phyloP scores from a whole-genome alignment of 2,888 invertebrate species.

The Dasypolia templi region DNA sequence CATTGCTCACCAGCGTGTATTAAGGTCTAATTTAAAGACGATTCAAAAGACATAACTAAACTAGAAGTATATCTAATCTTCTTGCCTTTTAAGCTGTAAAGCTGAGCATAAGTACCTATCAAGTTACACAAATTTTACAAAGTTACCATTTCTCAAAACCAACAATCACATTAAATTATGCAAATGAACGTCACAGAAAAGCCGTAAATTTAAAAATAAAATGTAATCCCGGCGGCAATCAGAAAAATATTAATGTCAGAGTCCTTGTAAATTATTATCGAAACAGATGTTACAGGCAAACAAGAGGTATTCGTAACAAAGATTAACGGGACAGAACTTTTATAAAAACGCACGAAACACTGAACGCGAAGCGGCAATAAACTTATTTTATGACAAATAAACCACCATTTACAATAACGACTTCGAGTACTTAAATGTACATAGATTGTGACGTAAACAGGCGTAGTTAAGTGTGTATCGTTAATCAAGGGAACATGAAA shows the following conservation, averaged over 20 bases:
- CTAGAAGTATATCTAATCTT: not conserved
- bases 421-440: constrained; percentile 59
- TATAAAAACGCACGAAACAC: constrained; percentile 68
- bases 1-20: not conserved
- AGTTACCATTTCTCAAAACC: constrained; percentile 4
- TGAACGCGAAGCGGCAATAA: constrained; percentile 70
- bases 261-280: constrained; percentile 82
- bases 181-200: constrained; percentile 31
- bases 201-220: constrained; percentile 58
- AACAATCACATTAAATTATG: constrained; percentile 28
- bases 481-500: constrained; percentile 56
- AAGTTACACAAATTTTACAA: not conserved
- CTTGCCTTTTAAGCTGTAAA: not conserved
- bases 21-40: not conserved
- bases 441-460: constrained; percentile 58
- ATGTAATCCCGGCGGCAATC: constrained; percentile 68
- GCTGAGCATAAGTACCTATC: not conserved
- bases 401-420: constrained; percentile 63
- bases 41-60: not conserved
- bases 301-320: constrained; percentile 80
- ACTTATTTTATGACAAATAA: constrained; percentile 71
- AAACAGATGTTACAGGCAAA: constrained; percentile 83
- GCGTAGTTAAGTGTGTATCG: constrained; percentile 53
- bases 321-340: constrained; percentile 79
- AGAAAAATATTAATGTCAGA: constrained; percentile 75